Percentiles rank a stretch among this genome's conserved stretches.
phyloP scores from a whole-genome alignment of 2,888 invertebrate genomes.

The Spisula subtruncata region DNA sequence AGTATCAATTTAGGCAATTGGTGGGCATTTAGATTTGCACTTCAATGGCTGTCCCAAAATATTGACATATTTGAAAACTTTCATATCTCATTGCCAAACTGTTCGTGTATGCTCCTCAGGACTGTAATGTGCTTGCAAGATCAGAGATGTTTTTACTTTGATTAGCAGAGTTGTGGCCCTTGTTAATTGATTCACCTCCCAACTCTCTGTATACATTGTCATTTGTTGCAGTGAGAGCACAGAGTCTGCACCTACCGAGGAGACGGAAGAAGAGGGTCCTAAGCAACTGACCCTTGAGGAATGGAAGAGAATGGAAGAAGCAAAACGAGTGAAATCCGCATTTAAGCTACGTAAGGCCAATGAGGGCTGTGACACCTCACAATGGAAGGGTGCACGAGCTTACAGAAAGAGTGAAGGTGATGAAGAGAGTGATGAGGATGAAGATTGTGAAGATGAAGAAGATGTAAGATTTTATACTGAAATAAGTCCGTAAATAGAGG shows the following conservation, averaged over 20 bases:
- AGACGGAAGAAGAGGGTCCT: slow-evolving; percentile 92
- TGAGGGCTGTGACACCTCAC: slow-evolving; percentile 93
- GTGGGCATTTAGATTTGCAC: no score
- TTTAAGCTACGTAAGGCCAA: slow-evolving; percentile 97
- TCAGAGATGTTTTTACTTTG: no score
- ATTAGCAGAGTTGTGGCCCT: no score
- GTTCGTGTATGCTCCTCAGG: no score
- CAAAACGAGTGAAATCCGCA: slow-evolving; percentile 94
- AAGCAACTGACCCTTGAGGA: slow-evolving; percentile 97
- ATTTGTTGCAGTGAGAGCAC: slow-evolving; percentile 80
- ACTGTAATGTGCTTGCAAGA: no score
- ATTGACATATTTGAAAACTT: no score
- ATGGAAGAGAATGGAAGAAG: slow-evolving; percentile 95
- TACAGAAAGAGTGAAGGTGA: slow-evolving; percentile 90
- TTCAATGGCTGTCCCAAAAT: no score
- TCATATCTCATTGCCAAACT: no score
- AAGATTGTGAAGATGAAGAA: slow-evolving; percentile 86
- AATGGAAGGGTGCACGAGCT: slow-evolving; percentile 91
- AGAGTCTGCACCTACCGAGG: slow-evolving; percentile 73
- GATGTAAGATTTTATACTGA: slow-evolving; percentile 49
- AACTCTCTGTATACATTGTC: background rate
- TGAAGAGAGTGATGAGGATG: slow-evolving; percentile 90
- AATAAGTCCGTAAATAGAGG: no score
- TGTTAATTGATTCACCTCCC: no score
- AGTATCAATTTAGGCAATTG: no score